Evolutionary conservation across 2,797 vertebrate genomes (phyloP), one percentile per base, ranked within the genome.

Genomic region (Microchirus variegatus): DNA sequence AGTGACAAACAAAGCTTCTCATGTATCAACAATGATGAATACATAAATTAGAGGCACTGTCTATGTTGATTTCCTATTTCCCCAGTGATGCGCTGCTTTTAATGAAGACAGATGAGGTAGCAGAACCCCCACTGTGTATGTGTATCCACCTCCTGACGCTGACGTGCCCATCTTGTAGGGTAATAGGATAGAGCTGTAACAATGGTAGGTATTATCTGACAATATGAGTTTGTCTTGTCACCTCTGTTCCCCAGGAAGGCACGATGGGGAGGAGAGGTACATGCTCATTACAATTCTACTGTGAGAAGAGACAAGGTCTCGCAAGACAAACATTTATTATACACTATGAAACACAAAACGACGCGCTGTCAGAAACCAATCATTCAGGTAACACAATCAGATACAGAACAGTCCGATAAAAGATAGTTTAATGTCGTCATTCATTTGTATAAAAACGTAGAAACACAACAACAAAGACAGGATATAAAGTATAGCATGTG

Each of bases 61-160:
- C 88, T 88, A 60, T 91, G 90, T 90, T 91, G 89, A 90, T 90
- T 90, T 90, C 63, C 64, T 51, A 74, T 86, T 89, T 84, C 81
- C 89, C 75, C 73, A 76, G 85, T 79, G 82, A 78, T 81, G 81
- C 26, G 22, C 59, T 49, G 81, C 60, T 87, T 91, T 91, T 92
- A 92, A 93, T 93, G 88, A 92, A 93, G 91, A 93, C 83, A 85
- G 91, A 93, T 90, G 90, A 91, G 85, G 86, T 72, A 47, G 73
- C 14, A 54, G 73, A 86, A 84, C 68, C 81, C 86, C 87, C 77
- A 75, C 82, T 79, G 85, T 79, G 85, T 74, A 87, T 56, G 70
- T 59, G 80, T 75, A 79, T 78, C 74, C 89, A 72, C 78, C 80
- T 83, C 75, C 72, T 3, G 67, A 76, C 77, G 77, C 65, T 67